Evolutionary conservation across 2,113 vertebrate species (phyloP).

Genomic region (Orthonyx spaldingii): DNA sequence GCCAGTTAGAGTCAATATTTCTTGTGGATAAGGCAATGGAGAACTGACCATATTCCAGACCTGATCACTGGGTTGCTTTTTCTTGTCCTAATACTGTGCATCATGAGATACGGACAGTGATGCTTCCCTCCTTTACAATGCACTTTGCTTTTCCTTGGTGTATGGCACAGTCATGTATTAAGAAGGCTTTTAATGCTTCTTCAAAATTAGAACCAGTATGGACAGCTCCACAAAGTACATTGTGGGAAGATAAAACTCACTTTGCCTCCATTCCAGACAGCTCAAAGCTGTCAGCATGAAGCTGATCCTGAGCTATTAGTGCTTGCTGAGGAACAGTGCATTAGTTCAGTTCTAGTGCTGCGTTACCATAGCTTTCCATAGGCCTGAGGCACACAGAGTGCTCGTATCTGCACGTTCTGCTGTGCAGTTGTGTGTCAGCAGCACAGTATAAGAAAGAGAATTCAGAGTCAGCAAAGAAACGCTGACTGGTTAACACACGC

Average conservation of each 20-base stretch:
- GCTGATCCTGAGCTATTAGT: background rate
- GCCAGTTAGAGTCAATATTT: background rate
- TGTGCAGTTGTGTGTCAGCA: background rate
- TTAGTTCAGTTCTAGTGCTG: background rate
- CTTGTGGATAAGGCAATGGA: background rate
- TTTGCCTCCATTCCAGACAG: background rate
- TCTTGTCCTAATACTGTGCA: background rate
- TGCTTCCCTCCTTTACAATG: background rate
- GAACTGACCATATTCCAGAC: background rate
- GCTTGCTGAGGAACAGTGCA: background rate
- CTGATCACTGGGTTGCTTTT: background rate
- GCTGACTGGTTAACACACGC: background rate
- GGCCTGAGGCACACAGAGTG: background rate
- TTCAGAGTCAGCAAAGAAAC: background rate
- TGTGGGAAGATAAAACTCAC: conserved; percentile 23
- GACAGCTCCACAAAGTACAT: background rate
- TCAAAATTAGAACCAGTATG: background rate
- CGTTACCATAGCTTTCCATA: background rate
- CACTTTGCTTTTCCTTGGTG: background rate
- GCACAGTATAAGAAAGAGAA: background rate
- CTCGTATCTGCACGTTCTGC: background rate
- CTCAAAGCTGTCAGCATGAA: background rate
- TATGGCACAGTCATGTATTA: background rate
- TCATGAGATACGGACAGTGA: background rate
- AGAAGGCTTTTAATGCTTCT: background rate